Base-by-base conservation (phyloP, 2,797 vertebrate genomes). In the Poeciliopsis gracilis region DNA sequence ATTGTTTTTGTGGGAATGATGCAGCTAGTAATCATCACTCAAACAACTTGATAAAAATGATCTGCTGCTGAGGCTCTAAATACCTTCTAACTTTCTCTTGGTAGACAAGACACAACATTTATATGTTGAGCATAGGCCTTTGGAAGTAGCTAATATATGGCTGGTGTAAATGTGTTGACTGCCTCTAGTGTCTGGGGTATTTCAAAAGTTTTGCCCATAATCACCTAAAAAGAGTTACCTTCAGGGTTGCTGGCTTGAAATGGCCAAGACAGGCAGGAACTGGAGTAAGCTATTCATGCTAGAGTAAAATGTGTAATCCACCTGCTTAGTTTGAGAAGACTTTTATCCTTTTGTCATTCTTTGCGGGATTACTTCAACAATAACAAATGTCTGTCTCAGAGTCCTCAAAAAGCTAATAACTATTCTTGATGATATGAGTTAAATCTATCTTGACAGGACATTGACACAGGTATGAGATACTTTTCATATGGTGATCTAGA, bases 401-500 rank as follows among this genome's bases (percentile, higher is more conserved):
- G 55, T 23, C 73, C 77, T 86, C 77, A 2, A 6, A 59, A 70
- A 76, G 28, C n/a, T 61, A 13, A 71, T 61, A 41, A 15, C 28
- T 75, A 49, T 72, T 72, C 79, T 47, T 43, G 16, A 25, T 23
- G 2, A 36, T 73, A 30, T 72, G 45, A 38, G 0, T 61, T 70
- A 51, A 82, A 59, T 11, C 7, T 41, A 53, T 36, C 25, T 36
- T 1, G 2, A 55, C 4, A 20, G 36, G 8, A 36, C 3, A 4
- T 38, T 59, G 57, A 2, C 28, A 59, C 9, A 5, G 16, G 18
- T 23, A 5, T 66, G 1, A 66, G 63, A 38, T 66, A 8, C 2
- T 38, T 38, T 66, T 66, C 8, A 6, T 23, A 38, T 28, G 12
- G 6, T 15, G n/a, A 28, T 8, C 33, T 66, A 23, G 0, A 66